phyloP scores from a whole-genome alignment of 2,888 invertebrate species.

The Protophormia terraenovae region DNA sequence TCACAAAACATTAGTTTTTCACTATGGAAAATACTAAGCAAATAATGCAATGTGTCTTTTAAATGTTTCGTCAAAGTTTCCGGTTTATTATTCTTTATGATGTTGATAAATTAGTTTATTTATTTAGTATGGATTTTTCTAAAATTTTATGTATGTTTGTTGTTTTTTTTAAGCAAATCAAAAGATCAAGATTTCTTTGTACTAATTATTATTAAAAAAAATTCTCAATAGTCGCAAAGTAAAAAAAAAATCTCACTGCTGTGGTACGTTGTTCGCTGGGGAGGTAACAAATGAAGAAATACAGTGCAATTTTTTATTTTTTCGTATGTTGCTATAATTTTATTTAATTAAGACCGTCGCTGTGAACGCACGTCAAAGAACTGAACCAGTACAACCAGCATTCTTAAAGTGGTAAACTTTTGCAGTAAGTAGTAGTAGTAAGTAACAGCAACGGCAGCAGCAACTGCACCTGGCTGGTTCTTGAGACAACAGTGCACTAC shows the following conservation, averaged over 20 bases:
- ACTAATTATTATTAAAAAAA: slow-evolving; percentile 5
- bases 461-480: slow-evolving; percentile 56
- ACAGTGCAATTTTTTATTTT: slow-evolving; percentile 61
- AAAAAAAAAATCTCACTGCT: slow-evolving; percentile 62
- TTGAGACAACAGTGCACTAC: slow-evolving; percentile 44
- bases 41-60: slow-evolving; percentile 5
- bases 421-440: slow-evolving; percentile 12
- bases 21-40: neutral
- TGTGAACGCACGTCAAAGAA: slow-evolving; percentile 62
- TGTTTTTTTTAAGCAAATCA: neutral
- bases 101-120: slow-evolving; percentile 11
- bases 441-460: slow-evolving; percentile 22
- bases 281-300: slow-evolving; percentile 1
- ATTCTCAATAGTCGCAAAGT: slow-evolving; percentile 24
- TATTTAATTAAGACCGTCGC: slow-evolving; percentile 58
- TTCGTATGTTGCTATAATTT: slow-evolving; percentile 30
- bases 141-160: neutral
- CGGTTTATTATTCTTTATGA: slow-evolving; percentile 29
- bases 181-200: slow-evolving; percentile 18
- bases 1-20: slow-evolving; percentile 47
- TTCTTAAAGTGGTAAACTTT: slow-evolving; percentile 62
- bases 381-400: slow-evolving; percentile 55
- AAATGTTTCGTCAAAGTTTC: neutral
- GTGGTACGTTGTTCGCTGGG: neutral
- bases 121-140: neutral